Evolutionary conservation across 2,888 invertebrate genomes (phyloP).

Genomic region (Pammene aurita): DNA sequence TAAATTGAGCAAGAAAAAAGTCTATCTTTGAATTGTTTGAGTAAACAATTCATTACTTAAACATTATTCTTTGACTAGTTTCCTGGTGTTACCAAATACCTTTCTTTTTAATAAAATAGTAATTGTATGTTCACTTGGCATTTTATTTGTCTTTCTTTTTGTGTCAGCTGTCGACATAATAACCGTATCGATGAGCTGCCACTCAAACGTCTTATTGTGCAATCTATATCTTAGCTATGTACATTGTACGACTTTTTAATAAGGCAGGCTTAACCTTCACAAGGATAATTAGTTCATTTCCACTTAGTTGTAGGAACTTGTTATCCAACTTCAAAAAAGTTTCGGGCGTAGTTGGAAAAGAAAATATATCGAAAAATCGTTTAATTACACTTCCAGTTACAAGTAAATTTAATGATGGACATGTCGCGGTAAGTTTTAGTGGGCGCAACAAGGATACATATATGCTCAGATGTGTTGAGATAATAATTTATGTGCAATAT

Average conservation of each 20-base stretch:
- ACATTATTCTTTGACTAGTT: too few species aligned
- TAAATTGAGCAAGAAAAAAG: too few species aligned
- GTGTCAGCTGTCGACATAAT: too few species aligned
- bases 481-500: not conserved
- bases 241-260: not conserved
- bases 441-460: not conserved
- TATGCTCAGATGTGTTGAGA: not conserved
- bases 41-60: too few species aligned
- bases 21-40: too few species aligned
- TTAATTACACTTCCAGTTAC: not conserved
- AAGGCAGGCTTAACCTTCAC: not conserved
- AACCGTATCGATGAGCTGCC: too few species aligned
- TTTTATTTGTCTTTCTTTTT: too few species aligned
- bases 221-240: too few species aligned
- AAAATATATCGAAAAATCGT: not conserved
- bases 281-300: not conserved
- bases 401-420: not conserved
- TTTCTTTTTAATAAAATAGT: too few species aligned
- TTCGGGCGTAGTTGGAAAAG: not conserved
- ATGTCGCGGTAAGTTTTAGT: not conserved
- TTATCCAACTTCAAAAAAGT: not conserved
- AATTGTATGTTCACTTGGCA: too few species aligned
- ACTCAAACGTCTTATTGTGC: too few species aligned
- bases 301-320: not conserved
- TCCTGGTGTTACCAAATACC: too few species aligned